Evolutionary conservation across 2,797 vertebrate species (phyloP).

Genomic region (Psittacula derbiana): DNA sequence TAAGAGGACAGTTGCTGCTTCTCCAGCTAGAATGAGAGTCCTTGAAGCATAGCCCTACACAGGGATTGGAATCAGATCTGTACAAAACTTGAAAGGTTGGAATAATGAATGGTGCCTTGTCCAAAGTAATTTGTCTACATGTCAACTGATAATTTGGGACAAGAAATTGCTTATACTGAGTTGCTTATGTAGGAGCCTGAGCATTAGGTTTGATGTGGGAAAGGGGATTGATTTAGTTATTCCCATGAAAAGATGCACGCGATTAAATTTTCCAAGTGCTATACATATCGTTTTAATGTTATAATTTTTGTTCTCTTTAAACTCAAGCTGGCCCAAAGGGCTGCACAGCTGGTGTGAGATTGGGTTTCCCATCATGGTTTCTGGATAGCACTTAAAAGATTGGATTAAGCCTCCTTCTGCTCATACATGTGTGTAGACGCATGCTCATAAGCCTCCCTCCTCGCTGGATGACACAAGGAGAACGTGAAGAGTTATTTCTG

Average conservation of each 20-base stretch:
- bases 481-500: background rate
- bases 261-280: background rate
- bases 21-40: background rate
- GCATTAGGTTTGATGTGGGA: background rate
- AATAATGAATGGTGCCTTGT: background rate
- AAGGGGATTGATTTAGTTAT: background rate
- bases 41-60: background rate
- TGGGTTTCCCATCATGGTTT: background rate
- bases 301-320: background rate
- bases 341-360: rapidly evolving
- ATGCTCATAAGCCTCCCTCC: background rate
- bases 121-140: background rate
- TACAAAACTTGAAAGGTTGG: background rate
- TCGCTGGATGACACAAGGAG: background rate
- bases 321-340: background rate
- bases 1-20: background rate
- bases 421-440: rapidly evolving
- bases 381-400: background rate
- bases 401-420: background rate
- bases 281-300: background rate
- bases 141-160: rapidly evolving
- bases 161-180: background rate
- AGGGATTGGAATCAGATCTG: background rate
- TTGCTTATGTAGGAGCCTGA: background rate
- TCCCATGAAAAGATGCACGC: background rate